Conservation (phyloP, 2,113 vertebrate species). For the Oncorhynchus gorbuscha region DNA sequence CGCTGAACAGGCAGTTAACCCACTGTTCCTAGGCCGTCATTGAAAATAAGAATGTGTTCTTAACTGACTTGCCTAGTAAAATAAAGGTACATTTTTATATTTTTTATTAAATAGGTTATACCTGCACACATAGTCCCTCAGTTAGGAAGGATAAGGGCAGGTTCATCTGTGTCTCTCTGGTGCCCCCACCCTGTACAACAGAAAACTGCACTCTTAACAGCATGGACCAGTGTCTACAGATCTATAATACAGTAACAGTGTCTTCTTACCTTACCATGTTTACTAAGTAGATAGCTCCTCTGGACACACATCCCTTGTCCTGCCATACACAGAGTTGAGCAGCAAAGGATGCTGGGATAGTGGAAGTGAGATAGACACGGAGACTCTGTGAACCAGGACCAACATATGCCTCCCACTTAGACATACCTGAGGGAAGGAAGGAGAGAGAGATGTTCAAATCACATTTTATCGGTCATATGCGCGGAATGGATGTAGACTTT, state of each 20-base stretch:
- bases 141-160: conserved; percentile 63
- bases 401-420: conserved; percentile 76
- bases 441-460: background rate
- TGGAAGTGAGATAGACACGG: conserved; percentile 69
- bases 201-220: background rate
- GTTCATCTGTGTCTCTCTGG: conserved; percentile 40
- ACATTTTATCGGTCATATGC: too few species aligned
- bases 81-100: too few species aligned
- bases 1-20: too few species aligned
- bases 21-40: too few species aligned
- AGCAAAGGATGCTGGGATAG: conserved; percentile 73
- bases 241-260: too few species aligned
- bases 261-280: conserved; percentile 44
- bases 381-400: conserved; percentile 59
- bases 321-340: conserved; percentile 75
- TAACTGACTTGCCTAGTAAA: too few species aligned
- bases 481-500: too few species aligned
- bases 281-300: conserved; percentile 57
- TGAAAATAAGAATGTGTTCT: too few species aligned
- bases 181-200: conserved; percentile 63
- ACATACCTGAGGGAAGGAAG: conserved; percentile 16
- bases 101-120: conserved; percentile 45
- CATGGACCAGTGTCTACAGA: background rate
- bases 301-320: conserved; percentile 40
- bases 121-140: conserved; percentile 80